Evolutionary conservation across 2,888 invertebrate genomes (phyloP).

Genomic region (Pristionchus exspectatus): DNA sequence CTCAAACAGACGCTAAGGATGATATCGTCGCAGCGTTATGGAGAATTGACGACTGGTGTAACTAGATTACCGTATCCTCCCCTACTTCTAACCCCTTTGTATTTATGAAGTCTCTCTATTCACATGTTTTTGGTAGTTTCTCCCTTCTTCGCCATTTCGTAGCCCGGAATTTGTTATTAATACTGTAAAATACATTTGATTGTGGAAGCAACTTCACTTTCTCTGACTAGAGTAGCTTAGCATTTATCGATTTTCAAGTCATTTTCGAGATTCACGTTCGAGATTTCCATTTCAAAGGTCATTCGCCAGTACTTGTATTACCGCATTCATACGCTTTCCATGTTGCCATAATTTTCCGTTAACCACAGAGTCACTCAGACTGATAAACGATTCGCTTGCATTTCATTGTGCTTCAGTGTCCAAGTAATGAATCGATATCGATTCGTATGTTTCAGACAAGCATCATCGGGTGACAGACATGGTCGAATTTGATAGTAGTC

Average conservation of each 20-base stretch:
- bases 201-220: no score
- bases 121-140: no score
- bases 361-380: neutral
- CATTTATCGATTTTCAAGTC: neutral
- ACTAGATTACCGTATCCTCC: neutral
- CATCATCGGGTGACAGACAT: neutral
- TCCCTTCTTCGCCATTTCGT: no score
- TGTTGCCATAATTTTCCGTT: neutral
- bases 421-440: neutral
- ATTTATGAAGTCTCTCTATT: no score
- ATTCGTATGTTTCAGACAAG: neutral
- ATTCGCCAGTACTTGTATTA: neutral
- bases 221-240: neutral
- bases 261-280: no score
- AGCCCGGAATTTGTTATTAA: no score
- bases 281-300: neutral
- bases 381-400: constrained; percentile 7
- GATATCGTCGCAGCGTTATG: constrained; percentile 51
- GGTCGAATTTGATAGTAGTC: no score
- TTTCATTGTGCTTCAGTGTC: neutral
- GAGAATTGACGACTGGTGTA: constrained; percentile 54
- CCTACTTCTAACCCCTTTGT: no score
- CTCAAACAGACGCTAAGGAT: constrained; percentile 4
- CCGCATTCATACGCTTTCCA: neutral
- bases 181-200: no score